Evolutionary conservation across 2,797 vertebrate genomes (phyloP).

Genomic region (Phoxinus dragarum): DNA sequence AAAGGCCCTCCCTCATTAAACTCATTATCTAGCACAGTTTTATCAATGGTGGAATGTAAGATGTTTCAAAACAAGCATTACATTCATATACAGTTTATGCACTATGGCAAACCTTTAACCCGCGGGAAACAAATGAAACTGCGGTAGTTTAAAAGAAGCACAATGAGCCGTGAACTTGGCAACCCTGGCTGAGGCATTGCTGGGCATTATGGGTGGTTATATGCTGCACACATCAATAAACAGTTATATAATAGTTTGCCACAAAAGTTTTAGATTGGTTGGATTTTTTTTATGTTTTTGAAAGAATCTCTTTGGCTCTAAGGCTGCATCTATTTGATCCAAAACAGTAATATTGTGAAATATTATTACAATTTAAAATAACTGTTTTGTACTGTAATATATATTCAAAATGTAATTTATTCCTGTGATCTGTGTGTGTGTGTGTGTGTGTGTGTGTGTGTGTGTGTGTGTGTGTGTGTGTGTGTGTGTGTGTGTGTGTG

Average conservation of each 20-base stretch:
- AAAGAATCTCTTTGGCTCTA: too few relatives aligned
- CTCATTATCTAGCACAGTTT: background rate
- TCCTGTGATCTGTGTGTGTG: too few relatives aligned
- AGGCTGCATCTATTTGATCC: too few relatives aligned
- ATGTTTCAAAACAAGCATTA: background rate
- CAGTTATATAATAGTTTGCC: background rate
- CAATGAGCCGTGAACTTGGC: background rate
- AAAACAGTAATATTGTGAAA: too few relatives aligned
- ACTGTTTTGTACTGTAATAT: too few relatives aligned
- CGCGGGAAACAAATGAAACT: background rate
- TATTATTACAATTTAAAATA: too few relatives aligned
- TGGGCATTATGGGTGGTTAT: background rate
- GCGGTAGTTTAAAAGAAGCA: background rate
- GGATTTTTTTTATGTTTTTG: too few relatives aligned
- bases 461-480: too few relatives aligned
- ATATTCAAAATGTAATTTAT: too few relatives aligned
- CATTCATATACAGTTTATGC: background rate
- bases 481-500: too few relatives aligned
- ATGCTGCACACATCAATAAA: background rate
- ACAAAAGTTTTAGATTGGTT: too few relatives aligned
- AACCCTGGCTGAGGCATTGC: background rate
- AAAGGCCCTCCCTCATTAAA: background rate
- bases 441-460: too few relatives aligned
- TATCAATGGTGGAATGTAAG: background rate
- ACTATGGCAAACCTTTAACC: background rate